These are phyloP conservation scores for Nyctereutes procyonoides DNA, from an alignment of 2,113 vertebrate genomes.

Conservation along the genomic window DNA sequence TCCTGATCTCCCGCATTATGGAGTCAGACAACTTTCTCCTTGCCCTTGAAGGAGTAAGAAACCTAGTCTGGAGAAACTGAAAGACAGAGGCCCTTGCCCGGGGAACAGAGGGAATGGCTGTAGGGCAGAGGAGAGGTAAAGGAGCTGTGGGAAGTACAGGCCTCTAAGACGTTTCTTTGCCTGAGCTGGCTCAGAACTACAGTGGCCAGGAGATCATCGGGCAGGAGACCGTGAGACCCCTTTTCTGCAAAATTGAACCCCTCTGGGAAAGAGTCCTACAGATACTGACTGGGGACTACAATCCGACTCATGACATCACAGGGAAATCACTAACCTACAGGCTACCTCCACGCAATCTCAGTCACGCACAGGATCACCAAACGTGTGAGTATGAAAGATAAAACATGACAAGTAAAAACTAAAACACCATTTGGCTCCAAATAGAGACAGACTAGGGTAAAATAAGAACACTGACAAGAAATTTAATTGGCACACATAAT, in stretches of 20 bases:
- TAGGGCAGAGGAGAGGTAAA: no score
- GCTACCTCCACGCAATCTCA: not conserved
- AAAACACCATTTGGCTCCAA: not conserved
- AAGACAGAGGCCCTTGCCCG: not conserved
- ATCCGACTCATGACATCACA: not conserved
- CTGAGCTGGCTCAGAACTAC: not conserved
- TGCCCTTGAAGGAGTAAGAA: not conserved
- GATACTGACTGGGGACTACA: not conserved
- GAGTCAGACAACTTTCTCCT: not conserved
- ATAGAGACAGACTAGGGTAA: not conserved
- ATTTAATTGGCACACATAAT: not conserved
- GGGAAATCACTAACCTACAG: not conserved
- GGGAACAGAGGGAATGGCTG: rapidly evolving
- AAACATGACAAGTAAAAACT: not conserved
- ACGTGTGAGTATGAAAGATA: not conserved
- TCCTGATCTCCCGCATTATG: not conserved
- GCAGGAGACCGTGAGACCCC: not conserved
- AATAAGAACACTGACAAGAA: not conserved
- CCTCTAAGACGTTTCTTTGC: not conserved
- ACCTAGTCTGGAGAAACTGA: not conserved
- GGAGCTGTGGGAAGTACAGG: not conserved
- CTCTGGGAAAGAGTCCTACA: not conserved
- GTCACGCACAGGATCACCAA: not conserved
- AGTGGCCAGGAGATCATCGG: no score
- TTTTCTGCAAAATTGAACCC: not conserved